Evolutionary conservation across 2,797 vertebrate species (phyloP), one percentile per base, ranked within the genome.

Genomic region (Tolypeutes matacus): DNA sequence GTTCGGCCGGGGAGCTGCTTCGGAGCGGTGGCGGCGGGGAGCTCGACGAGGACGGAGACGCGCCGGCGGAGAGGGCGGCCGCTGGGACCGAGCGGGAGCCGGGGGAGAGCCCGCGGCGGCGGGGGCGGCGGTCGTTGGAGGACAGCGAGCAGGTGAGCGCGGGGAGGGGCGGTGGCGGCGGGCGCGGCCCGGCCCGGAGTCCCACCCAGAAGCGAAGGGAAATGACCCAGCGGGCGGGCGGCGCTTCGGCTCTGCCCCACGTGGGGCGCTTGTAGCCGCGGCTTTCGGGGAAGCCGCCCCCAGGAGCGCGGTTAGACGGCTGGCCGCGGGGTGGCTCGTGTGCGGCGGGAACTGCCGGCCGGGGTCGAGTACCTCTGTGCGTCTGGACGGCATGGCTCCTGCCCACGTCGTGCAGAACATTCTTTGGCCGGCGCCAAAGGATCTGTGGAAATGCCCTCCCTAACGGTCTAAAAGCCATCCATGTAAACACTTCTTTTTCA

Each of bases 121-220:
- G 85, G 81, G 42, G 92, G 42, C 78, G 21, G 93, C 80, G 18
- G 88, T 69, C 64, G 87, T 91, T 2, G 39, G 88, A 60, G 82
- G 60, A 76, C 46, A 51, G 20, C 5, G 91, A 96, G 95, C 96
- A 97, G 97, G 96, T 97, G 95, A 97, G 95, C 18, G 70, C 77
- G 23, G 15, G 39, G n/a, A 49, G 53, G 65, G n/a, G 51, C n/a
- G 20, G 62, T 25, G 36, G 34, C 36, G 23, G 70, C 25, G 39
- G 56, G 70, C 34, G 58, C 20, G 42, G 65, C 36, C 14, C 2
- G 42, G 70, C 51, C 0, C 1, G 65, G 39, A 23, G 87, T 62
- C 67, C 42, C 67, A 15, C 60, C 17, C 72, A 7, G 85, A 15
- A 34, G 31, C 80, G 3, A 34, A 23, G 73, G 42, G 62, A 27